Percentiles rank a stretch among this genome's conserved stretches.
phyloP scores from a whole-genome alignment of 1,140 invertebrate species.

The Carposina sasakii region DNA sequence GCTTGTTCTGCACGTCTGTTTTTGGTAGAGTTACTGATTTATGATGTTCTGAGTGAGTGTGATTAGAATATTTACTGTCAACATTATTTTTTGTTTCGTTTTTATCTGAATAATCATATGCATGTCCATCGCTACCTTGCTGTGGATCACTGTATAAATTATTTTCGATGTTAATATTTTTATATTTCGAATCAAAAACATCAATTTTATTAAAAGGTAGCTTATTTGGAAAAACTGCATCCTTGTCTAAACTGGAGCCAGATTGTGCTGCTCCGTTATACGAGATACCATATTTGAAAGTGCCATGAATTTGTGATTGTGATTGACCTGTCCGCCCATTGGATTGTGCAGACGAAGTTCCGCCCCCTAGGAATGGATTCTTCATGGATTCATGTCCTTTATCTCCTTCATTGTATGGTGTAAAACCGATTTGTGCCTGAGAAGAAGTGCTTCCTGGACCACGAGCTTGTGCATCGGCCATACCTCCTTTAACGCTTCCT shows the following conservation, averaged over 20 bases:
- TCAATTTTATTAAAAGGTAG: constrained; percentile 60
- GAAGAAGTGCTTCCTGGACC: constrained; percentile 87
- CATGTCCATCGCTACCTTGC: constrained; percentile 14
- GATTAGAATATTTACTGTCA: constrained; percentile 36
- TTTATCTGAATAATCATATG: too few species aligned
- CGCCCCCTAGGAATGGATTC: constrained; percentile 80
- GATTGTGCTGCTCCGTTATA: constrained; percentile 88
- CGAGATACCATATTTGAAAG: constrained; percentile 83
- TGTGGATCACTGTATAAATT: constrained; percentile 53
- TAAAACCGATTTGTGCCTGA: constrained; percentile 89
- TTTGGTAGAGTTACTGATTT: constrained; percentile 24
- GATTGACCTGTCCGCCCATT: constrained; percentile 82
- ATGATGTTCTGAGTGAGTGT: constrained; percentile 54
- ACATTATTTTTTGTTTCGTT: constrained; percentile 27
- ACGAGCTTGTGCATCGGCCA: constrained; percentile 87
- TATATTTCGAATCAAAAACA: constrained; percentile 58
- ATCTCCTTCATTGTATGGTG: constrained; percentile 77
- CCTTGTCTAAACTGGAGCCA: constrained; percentile 78
- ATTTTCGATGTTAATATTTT: constrained; percentile 66
- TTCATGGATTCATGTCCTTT: constrained; percentile 60
- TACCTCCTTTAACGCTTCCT: constrained; percentile 83
- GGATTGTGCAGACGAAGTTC: constrained; percentile 83
- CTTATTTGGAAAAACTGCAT: constrained; percentile 54
- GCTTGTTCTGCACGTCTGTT: too few species aligned
- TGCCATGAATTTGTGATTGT: constrained; percentile 85